Conservation (phyloP, 2,888 invertebrate genomes). For the Agrilus cyanescens region DNA sequence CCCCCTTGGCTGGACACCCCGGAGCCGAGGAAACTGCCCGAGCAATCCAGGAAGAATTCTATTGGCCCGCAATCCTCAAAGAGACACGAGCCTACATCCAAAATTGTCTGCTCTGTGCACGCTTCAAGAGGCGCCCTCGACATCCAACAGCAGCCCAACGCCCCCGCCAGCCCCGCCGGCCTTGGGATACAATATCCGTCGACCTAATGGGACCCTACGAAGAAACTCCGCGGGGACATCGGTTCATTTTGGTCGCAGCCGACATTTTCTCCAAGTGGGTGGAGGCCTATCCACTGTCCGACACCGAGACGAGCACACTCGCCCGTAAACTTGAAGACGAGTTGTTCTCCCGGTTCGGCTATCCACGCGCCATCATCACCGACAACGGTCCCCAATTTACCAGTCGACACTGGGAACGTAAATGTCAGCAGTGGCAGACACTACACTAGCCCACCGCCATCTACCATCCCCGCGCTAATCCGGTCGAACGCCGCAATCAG, state of each 20-base stretch:
- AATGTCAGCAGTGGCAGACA: no score
- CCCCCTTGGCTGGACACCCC: conserved; percentile 12
- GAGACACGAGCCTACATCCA: conserved; percentile 16
- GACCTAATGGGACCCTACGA: conserved; percentile 12
- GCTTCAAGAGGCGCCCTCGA: conserved; percentile 6
- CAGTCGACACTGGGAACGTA: conserved; percentile 3
- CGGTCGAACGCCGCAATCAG: conserved; percentile 17
- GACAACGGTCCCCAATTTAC: conserved; percentile 10
- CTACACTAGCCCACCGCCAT: conserved; percentile 8
- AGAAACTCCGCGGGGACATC: conserved; percentile 5
- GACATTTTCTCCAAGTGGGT: conserved; percentile 18
- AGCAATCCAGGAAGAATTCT: conserved; percentile 4
- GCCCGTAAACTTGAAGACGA: conserved; percentile 7
- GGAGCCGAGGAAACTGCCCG: conserved; percentile 15
- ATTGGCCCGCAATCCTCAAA: conserved; percentile 7
- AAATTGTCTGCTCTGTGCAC: conserved; percentile 6
- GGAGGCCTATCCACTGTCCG: conserved; percentile 14
- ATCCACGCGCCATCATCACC: conserved; percentile 5
- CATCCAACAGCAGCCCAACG: conserved; percentile 6
- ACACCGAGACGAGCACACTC: conserved; percentile 2
- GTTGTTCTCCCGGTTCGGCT: conserved; percentile 9
- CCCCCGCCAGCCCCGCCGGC: conserved; percentile 3
- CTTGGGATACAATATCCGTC: conserved; percentile 8
- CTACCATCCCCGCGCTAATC: conserved; percentile 18
- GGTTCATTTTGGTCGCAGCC: conserved; percentile 14